Evolutionary conservation across 2,888 invertebrate species (phyloP), one percentile per base, ranked within the genome.

Genomic region (Drosophila buzzatii): DNA sequence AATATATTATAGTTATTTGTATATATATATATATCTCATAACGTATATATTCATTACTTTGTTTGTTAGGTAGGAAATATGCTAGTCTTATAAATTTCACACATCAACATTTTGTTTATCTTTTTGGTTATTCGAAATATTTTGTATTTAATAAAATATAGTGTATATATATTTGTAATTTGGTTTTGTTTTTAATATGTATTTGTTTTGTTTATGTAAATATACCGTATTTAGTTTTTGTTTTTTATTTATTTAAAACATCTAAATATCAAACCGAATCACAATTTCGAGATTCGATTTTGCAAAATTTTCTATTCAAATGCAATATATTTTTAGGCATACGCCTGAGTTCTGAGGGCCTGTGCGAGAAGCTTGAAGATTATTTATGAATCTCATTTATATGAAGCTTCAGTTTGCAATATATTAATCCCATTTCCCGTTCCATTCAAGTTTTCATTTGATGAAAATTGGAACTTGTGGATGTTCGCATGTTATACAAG

Each of bases 61-160:
- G 16, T 67, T 66, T 65, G 68, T 67, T 91, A 91, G 91, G 91
- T 91, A 91, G 91, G 91, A 91, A 90, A 91, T 91, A 82, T 85
- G 89, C 91, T 91, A 91, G 91, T 91, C 91, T 91, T 91, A 90
- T 91, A 85, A 91, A 91, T 91, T 91, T 91, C 91, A 91, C 89
- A 91, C 91, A 91, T 91, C 91, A 91, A 91, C 91, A 91, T 90
- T 89, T 70, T 37, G 23, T 84, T 76, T 79, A 61, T 59, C 61
- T 67, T 73, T 35, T 44, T 6, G 39, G 35, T 45, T 37, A 55
- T 71, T 78, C 71, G 78, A 82, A 81, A 85, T 85, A 79, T 75
- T 76, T 85, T 53, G 64, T 79, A 85, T 73, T 79, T 85, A 82
- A 76, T 82, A 82, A 81, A 81, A 82, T 82, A 82, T 82, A 73